These are phyloP conservation scores for Hipposideros armiger DNA, from an alignment of 2,113 vertebrate species.

Conservation along the genomic window DNA sequence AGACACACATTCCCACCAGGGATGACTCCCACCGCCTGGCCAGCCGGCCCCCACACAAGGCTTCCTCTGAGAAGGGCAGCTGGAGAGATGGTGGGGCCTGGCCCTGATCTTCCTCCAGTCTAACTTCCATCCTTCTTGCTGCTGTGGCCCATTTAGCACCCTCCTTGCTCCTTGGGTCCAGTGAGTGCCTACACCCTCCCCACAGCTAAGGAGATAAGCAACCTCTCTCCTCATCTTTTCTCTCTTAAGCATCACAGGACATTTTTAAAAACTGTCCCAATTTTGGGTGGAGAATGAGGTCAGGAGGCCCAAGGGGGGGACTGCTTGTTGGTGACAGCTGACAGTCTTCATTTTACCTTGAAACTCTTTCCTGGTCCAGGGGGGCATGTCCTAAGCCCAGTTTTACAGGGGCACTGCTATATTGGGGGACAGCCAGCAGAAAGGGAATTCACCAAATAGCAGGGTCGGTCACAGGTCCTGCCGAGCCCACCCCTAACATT, in stretches of 20 bases:
- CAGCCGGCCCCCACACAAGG: background rate
- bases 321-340: constrained; percentile 45
- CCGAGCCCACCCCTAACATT: background rate
- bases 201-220: background rate
- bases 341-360: constrained; percentile 75
- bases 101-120: background rate
- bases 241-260: constrained; percentile 47
- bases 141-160: background rate
- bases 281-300: constrained; percentile 82
- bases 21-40: background rate
- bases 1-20: background rate
- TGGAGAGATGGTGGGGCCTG: background rate
- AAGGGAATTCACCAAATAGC: background rate
- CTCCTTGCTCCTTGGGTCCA: background rate
- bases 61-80: background rate
- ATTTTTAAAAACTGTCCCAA: constrained; percentile 66
- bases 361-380: constrained; percentile 47
- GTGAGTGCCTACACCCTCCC: background rate
- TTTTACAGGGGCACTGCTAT: background rate
- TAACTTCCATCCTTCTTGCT: background rate
- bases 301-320: constrained; percentile 75
- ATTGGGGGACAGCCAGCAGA: background rate
- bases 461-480: background rate
- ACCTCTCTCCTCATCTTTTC: background rate
- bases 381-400: background rate